Percentiles rank a stretch among this genome's conserved stretches.
Conservation (phyloP, 2,888 invertebrate species). For the Tetanocera ferruginea region DNA sequence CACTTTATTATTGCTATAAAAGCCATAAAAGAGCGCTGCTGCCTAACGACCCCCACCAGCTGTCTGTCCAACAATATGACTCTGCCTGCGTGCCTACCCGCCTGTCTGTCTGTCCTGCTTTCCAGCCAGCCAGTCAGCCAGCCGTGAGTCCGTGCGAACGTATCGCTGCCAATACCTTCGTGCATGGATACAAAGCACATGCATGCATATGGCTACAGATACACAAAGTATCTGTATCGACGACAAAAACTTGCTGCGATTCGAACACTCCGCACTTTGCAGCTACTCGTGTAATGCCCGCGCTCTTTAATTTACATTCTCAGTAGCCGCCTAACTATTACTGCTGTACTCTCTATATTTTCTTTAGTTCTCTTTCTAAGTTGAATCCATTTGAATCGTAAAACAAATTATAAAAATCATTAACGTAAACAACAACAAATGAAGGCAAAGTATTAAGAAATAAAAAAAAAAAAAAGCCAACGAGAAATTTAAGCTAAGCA, state of each 20-base stretch:
- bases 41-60: not conserved
- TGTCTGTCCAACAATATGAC: not conserved
- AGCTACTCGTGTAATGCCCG: not conserved
- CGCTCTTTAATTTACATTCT: not conserved
- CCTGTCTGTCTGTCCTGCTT: not conserved
- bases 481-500: too few species aligned
- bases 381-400: slow-evolving; percentile 11
- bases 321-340: not conserved
- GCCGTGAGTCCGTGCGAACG: not conserved
- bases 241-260: slow-evolving; percentile 45
- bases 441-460: not conserved
- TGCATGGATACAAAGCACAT: slow-evolving; percentile 14
- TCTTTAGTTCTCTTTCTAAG: not conserved
- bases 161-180: not conserved
- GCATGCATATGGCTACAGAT: slow-evolving; percentile 25
- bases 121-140: not conserved
- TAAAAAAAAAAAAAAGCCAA: too few species aligned
- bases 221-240: slow-evolving; percentile 37
- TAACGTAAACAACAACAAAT: not conserved
- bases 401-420: slow-evolving; percentile 5
- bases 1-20: slow-evolving; percentile 11
- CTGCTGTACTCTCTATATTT: not conserved
- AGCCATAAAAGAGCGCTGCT: slow-evolving; percentile 18
- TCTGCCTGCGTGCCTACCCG: not conserved
- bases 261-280: slow-evolving; percentile 48